Evolutionary conservation across 2,888 invertebrate genomes (phyloP).

Genomic region (Odiellus spinosus): DNA sequence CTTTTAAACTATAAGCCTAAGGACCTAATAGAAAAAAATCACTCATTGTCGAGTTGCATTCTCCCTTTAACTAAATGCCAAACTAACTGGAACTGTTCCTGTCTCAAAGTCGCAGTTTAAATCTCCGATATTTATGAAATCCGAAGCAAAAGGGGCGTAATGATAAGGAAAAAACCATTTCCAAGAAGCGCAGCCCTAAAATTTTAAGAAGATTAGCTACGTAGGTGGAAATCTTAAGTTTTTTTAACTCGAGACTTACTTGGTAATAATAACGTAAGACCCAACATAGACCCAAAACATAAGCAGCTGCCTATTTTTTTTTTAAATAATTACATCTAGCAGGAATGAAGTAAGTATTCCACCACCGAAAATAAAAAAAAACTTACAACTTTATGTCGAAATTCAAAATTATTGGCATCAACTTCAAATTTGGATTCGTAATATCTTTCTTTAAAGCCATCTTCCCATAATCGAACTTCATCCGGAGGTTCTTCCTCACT

Average conservation of each 20-base stretch:
- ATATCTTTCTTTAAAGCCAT: constrained; percentile 94
- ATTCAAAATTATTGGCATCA: constrained; percentile 52
- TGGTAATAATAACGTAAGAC: constrained; percentile 97
- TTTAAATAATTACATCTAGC: neutral
- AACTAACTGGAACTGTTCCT: constrained; percentile 66
- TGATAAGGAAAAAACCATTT: constrained; percentile 99
- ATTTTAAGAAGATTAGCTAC: neutral
- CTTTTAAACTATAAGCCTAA: no score
- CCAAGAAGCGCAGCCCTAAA: constrained; percentile 88
- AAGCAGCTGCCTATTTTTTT: constrained; percentile 29
- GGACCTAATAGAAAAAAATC: no score
- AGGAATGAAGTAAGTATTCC: neutral
- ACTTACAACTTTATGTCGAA: constrained; percentile 60
- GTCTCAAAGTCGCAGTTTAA: constrained; percentile 67
- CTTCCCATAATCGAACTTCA: constrained; percentile 84
- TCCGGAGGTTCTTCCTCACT: constrained; percentile 66
- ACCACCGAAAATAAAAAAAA: neutral
- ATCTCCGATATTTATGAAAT: constrained; percentile 80
- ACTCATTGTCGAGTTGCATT: no score
- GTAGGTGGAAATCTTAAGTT: neutral
- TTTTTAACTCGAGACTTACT: constrained; percentile 22
- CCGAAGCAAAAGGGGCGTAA: constrained; percentile 98
- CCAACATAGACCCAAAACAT: constrained; percentile 94
- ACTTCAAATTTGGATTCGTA: constrained; percentile 90
- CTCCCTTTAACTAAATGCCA: no score